These are phyloP conservation scores for Diorhabda sublineata DNA, from an alignment of 1,140 invertebrate genomes.

Conservation along the genomic window DNA sequence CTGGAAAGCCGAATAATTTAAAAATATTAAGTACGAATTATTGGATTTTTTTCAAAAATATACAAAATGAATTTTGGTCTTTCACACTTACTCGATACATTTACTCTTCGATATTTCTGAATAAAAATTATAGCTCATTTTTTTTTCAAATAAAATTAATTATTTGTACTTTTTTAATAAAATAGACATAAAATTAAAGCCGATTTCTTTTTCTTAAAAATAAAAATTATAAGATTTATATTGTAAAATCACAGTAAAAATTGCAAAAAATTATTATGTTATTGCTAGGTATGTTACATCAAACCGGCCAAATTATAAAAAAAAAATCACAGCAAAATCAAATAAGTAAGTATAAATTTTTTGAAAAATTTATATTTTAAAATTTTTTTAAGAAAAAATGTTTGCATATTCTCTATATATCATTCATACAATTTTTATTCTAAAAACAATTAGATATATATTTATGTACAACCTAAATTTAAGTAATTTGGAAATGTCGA, in stretches of 20 bases:
- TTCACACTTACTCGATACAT: slow-evolving; percentile 17
- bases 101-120: slow-evolving; percentile 6
- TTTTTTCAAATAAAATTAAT: slow-evolving; percentile 8
- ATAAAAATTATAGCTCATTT: slow-evolving; percentile 13
- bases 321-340: slow-evolving; percentile 28
- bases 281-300: slow-evolving; percentile 24
- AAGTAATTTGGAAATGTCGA: slow-evolving; percentile 21
- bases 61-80: slow-evolving; percentile 25
- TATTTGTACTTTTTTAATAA: slow-evolving; percentile 23
- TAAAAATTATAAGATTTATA: slow-evolving; percentile 21
- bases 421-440: slow-evolving; percentile 34
- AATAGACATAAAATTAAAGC: slow-evolving; percentile 21
- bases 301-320: slow-evolving; percentile 22
- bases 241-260: slow-evolving; percentile 24
- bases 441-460: slow-evolving; percentile 33
- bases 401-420: slow-evolving; percentile 28
- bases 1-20: slow-evolving; percentile 13
- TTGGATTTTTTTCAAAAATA: slow-evolving; percentile 19
- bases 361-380: slow-evolving; percentile 15
- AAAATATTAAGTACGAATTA: slow-evolving; percentile 17
- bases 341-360: slow-evolving; percentile 19
- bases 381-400: slow-evolving; percentile 18
- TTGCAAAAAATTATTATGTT: slow-evolving; percentile 26
- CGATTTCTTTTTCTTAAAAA: slow-evolving; percentile 19
- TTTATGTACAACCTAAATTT: slow-evolving; percentile 29